These are phyloP conservation scores for Dendrolimus houi DNA, from an alignment of 2,888 invertebrate genomes.

Conservation along the genomic window DNA sequence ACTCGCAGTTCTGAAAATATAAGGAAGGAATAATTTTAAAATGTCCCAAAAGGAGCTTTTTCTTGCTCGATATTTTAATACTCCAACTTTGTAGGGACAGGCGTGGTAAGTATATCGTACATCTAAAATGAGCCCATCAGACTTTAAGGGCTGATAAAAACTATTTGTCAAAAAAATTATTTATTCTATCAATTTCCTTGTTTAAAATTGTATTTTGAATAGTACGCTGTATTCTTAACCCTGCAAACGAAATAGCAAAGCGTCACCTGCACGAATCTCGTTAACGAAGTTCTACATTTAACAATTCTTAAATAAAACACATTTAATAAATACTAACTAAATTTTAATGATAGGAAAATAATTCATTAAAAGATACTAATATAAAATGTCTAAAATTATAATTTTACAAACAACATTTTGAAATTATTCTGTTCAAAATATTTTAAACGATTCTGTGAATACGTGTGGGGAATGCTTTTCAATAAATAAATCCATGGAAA, in stretches of 20 bases:
- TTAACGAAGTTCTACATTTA: too few species aligned
- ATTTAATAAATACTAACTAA: slow-evolving; percentile 32
- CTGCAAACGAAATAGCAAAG: too few species aligned
- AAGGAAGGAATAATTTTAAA: too few species aligned
- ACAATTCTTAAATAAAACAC: too few species aligned
- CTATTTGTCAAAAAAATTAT: background rate
- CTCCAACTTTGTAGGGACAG: too few species aligned
- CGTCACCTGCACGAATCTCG: too few species aligned
- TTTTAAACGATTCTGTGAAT: slow-evolving; percentile 24
- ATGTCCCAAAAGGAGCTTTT: too few species aligned
- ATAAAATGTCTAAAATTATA: slow-evolving; percentile 64
- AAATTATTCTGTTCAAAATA: slow-evolving; percentile 39
- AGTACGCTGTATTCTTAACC: slow-evolving; percentile 1
- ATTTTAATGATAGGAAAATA: slow-evolving; percentile 70
- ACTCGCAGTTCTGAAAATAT: too few species aligned
- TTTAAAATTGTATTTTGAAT: background rate
- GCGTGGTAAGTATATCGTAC: too few species aligned
- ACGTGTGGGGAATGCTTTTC: slow-evolving; percentile 58
- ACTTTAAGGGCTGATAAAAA: background rate
- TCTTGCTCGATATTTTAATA: too few species aligned
- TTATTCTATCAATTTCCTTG: background rate
- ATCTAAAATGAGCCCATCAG: too few species aligned
- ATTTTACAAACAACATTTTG: slow-evolving; percentile 51
- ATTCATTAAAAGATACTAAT: slow-evolving; percentile 69
- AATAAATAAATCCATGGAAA: slow-evolving; percentile 57